Evolutionary conservation across 1,140 invertebrate genomes (phyloP).

Genomic region (Hormaphis cornu): DNA sequence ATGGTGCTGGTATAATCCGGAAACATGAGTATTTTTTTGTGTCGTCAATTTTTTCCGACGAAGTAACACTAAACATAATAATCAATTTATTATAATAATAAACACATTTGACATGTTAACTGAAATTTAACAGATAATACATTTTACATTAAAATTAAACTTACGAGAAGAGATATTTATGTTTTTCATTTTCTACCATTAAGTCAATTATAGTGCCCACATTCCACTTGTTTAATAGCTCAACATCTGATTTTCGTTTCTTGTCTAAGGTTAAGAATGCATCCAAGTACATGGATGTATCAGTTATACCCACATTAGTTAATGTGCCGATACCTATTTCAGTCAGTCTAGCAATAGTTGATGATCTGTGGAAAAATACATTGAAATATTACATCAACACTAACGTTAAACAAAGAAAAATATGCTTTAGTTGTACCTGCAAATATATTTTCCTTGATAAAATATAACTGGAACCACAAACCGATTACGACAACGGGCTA

Average conservation of each 20-base stretch:
- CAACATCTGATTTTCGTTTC: conserved; percentile 63
- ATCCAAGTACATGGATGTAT: conserved; percentile 38
- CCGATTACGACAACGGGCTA: conserved; percentile 59
- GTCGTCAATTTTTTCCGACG: conserved; percentile 78
- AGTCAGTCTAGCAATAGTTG: conserved; percentile 58
- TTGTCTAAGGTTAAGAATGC: conserved; percentile 56
- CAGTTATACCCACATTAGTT: no score
- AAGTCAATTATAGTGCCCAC: conserved; percentile 71
- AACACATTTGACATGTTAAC: neutral
- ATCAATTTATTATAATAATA: conserved; percentile 17
- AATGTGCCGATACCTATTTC: conserved; percentile 64
- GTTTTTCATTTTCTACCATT: conserved; percentile 83
- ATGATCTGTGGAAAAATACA: conserved; percentile 45
- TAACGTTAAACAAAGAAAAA: neutral
- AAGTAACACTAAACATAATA: conserved; percentile 58
- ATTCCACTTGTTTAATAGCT: conserved; percentile 59
- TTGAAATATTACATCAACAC: neutral
- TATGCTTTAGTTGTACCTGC: conserved; percentile 42
- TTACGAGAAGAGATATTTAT: conserved; percentile 75
- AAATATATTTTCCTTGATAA: conserved; percentile 63
- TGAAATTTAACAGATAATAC: neutral
- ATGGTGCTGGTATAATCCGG: conserved; percentile 64
- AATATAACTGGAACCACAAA: conserved; percentile 73
- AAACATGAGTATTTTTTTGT: conserved; percentile 69
- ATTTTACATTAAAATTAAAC: conserved; percentile 40